phyloP scores from a whole-genome alignment of 2,888 invertebrate species.

The Tortricodes alternella region DNA sequence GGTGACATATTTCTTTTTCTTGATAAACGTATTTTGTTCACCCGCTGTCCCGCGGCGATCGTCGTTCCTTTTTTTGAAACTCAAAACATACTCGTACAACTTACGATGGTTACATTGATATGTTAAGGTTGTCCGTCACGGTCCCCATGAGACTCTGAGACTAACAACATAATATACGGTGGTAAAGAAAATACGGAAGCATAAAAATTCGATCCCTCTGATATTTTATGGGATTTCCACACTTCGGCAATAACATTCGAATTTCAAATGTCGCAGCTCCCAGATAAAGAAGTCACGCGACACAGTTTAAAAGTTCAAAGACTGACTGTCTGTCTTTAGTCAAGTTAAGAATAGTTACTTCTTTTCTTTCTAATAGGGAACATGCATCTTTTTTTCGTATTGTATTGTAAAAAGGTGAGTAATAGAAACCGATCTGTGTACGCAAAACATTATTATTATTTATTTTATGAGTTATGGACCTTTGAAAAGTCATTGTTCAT shows the following conservation, averaged over 20 bases:
- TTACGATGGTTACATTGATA: slow-evolving; percentile 15
- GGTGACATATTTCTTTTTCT: background rate
- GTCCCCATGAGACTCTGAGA: slow-evolving; percentile 12
- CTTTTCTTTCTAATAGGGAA: too few relatives aligned
- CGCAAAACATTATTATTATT: too few relatives aligned
- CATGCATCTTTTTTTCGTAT: too few relatives aligned
- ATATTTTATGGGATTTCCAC: slow-evolving; percentile 12
- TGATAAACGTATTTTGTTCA: background rate
- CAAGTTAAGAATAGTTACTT: too few relatives aligned
- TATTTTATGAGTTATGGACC: too few relatives aligned
- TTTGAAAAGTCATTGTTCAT: too few relatives aligned
- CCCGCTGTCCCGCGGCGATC: background rate
- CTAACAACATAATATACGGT: slow-evolving; percentile 1
- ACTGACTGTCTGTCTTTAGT: too few relatives aligned
- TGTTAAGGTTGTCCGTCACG: slow-evolving; percentile 8
- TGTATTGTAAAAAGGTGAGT: too few relatives aligned
- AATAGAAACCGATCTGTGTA: too few relatives aligned
- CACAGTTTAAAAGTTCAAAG: background rate
- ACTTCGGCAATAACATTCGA: background rate
- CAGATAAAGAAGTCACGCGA: background rate
- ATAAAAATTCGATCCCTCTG: slow-evolving; percentile 4
- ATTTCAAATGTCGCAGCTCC: background rate
- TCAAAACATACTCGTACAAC: background rate
- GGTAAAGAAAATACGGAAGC: slow-evolving; percentile 15
- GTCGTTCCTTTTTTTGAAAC: slow-evolving; percentile 5